Evolutionary conservation across 2,888 invertebrate genomes (phyloP), one percentile per base, ranked within the genome.

Genomic region (Catocala nupta): DNA sequence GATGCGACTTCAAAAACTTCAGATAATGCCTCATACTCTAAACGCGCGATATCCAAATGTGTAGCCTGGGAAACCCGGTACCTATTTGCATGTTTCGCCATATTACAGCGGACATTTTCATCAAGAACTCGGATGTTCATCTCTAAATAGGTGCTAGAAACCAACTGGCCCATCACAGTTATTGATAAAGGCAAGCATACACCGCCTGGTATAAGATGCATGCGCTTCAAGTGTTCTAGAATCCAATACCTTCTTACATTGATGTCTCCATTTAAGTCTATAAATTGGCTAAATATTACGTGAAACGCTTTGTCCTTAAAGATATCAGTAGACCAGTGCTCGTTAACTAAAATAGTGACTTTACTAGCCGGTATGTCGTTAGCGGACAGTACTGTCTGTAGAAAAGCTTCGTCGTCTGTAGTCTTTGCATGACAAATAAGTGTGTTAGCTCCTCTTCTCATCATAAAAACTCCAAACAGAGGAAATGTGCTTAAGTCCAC

Each of bases 401-500:
- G 7, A 33, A 74, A 75, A 5, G 11, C 57, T 45, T 58, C 55
- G 10, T 75, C 75, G 7, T 70, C n/a, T 3, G 5, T 2, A 5
- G 55, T 54, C 51, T 70, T 67, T 0, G 58, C 67, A 33, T 70
- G 61, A 77, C 88, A 90, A 59, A 86, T 85, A 13, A 93, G 80
- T 0, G 71, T 78, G 65, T 85, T 77, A 6, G 77, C 70, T 48
- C 89, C 87, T 44, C 86, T 84, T 73, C 89, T 90, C 45, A 95
- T 84, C 72, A 95, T 72, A 47, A 89, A 82, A 49, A 95, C 77
- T 1, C 95, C 95, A 57, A 95, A 88, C 43, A 95, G 70, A 0
- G 95, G 95, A 80, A 95, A 94, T 3, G 93, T 91, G 73, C 90
- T 91, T 36, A 93, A 83, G 79, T 96, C 95, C 39, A 95, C 81